These are phyloP conservation scores for Hirundichthys speculiger DNA, from an alignment of 2,113 vertebrate genomes.

Conservation along the genomic window DNA sequence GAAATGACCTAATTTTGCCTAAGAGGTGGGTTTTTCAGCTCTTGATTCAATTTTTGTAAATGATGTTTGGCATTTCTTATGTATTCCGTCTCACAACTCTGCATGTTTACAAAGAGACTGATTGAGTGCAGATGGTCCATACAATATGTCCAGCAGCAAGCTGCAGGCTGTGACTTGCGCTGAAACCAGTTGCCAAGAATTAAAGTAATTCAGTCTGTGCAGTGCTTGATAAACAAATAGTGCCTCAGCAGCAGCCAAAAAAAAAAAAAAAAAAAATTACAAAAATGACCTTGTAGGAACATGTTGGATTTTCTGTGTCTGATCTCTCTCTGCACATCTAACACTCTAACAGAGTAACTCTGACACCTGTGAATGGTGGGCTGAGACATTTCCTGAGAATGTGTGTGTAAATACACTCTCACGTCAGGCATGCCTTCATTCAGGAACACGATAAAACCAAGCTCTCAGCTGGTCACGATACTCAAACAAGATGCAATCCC, in stretches of 20 bases:
- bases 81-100: slow-evolving; percentile 4
- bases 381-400: slow-evolving; percentile 51
- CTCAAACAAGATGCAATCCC: slow-evolving; percentile 4
- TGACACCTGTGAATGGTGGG: slow-evolving; percentile 60
- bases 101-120: slow-evolving; percentile 17
- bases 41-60: slow-evolving; percentile 2
- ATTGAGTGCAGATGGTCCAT: slow-evolving; percentile 59
- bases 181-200: slow-evolving; percentile 59
- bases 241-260: slow-evolving; percentile 23
- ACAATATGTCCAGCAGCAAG: slow-evolving; percentile 60
- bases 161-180: slow-evolving; percentile 72
- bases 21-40: neutral
- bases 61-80: slow-evolving; percentile 23
- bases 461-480: slow-evolving; percentile 11
- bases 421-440: slow-evolving; percentile 31
- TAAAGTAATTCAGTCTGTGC: slow-evolving; percentile 66
- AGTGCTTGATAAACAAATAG: slow-evolving; percentile 59
- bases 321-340: slow-evolving; percentile 58
- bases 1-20: slow-evolving; percentile 9
- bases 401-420: slow-evolving; percentile 37
- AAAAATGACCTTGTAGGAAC: slow-evolving; percentile 75
- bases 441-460: slow-evolving; percentile 26
- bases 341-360: slow-evolving; percentile 45
- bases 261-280: slow-evolving; percentile 30
- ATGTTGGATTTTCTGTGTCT: slow-evolving; percentile 61